These are phyloP conservation scores for Lydus trimaculatus DNA, from an alignment of 2,888 invertebrate genomes.

Conservation along the genomic window DNA sequence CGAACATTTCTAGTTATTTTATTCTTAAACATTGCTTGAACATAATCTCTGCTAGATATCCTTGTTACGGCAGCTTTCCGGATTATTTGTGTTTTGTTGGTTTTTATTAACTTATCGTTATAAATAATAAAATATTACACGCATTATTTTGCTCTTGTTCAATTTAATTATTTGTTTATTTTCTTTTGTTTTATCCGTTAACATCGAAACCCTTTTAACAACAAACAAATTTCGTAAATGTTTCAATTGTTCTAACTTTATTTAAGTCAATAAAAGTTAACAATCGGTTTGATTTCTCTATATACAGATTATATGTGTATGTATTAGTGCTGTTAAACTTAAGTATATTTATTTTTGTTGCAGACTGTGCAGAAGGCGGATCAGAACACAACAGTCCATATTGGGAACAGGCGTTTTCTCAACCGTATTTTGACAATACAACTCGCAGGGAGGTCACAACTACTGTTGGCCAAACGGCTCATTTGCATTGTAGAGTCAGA, in stretches of 20 bases:
- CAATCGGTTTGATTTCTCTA: no score
- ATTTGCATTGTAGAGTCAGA: constrained; percentile 84
- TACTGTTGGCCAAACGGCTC: constrained; percentile 86
- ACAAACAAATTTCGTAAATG: no score
- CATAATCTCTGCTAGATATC: constrained; percentile 28
- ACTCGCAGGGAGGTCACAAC: constrained; percentile 84
- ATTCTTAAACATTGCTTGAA: constrained; percentile 18
- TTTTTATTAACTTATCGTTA: constrained; percentile 23
- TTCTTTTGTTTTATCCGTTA: background rate
- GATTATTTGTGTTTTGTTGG: constrained; percentile 25
- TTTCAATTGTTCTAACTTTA: no score
- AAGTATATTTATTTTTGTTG: constrained; percentile 41
- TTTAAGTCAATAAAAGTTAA: no score
- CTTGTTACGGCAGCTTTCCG: constrained; percentile 24
- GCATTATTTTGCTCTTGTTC: constrained; percentile 15
- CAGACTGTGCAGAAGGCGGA: constrained; percentile 52
- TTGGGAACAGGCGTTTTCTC: constrained; percentile 76
- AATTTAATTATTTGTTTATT: background rate
- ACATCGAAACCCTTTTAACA: no score
- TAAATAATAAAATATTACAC: constrained; percentile 28
- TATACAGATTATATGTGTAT: no score
- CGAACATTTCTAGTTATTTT: constrained; percentile 30
- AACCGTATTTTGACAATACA: constrained; percentile 89
- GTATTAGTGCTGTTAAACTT: background rate
- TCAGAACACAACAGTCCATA: constrained; percentile 54